A percentile compares a stretch with the other conserved stretches of the same genome.
phyloP scores from a whole-genome alignment of 1,140 invertebrate species.

The Lepidotrigona ventralis region DNA sequence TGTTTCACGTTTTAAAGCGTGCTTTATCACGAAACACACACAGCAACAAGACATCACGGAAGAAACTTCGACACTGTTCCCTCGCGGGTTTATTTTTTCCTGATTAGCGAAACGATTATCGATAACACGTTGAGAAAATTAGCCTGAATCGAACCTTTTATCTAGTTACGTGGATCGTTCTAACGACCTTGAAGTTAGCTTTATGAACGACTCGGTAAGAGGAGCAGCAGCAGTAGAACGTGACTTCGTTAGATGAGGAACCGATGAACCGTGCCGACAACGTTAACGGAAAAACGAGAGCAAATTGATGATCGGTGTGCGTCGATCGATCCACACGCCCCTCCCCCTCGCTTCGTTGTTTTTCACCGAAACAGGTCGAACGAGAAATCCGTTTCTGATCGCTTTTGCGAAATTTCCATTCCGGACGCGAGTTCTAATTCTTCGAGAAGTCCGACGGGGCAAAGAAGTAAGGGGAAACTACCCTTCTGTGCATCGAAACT shows the following conservation, averaged over 20 bases:
- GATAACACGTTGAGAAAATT: conserved; percentile 6
- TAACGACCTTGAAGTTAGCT: background rate
- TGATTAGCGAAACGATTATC: background rate
- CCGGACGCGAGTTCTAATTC: background rate
- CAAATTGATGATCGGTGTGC: background rate
- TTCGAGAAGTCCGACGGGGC: background rate
- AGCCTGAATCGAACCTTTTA: conserved; percentile 6
- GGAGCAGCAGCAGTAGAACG: background rate
- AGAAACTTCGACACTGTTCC: background rate
- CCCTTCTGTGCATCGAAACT: background rate
- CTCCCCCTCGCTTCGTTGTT: too few relatives aligned
- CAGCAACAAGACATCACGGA: background rate
- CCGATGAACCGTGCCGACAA: background rate
- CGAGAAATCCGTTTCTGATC: background rate
- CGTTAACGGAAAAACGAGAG: background rate
- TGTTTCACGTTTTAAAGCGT: too few relatives aligned
- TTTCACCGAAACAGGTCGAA: background rate
- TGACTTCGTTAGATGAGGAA: background rate
- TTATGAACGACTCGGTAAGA: background rate
- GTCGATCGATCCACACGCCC: background rate
- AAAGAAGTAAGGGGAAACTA: background rate
- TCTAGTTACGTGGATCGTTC: conserved; percentile 5
- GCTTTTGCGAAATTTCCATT: background rate
- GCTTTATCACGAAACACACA: too few relatives aligned
- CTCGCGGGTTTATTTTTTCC: background rate